Percentiles rank a stretch among this genome's conserved stretches.
phyloP scores from a whole-genome alignment of 2,113 vertebrate species.

The Calidris pugnax region DNA sequence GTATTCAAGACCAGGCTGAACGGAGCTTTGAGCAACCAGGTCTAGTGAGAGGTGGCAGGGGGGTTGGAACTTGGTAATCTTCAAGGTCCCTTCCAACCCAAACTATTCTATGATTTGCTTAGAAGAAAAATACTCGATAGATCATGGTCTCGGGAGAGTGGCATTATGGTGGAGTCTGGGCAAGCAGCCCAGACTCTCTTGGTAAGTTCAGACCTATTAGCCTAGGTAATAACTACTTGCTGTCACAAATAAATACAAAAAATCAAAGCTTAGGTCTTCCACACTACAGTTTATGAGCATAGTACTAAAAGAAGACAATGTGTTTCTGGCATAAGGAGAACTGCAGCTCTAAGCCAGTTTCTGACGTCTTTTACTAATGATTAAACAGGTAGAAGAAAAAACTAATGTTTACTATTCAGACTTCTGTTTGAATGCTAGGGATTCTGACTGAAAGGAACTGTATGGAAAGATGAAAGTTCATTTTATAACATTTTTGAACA shows the following conservation, averaged over 20 bases:
- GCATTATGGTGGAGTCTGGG: neutral
- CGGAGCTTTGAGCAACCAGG: neutral
- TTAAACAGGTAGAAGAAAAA: slow-evolving; percentile 44
- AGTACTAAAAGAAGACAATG: neutral
- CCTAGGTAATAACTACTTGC: neutral
- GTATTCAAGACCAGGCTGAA: neutral
- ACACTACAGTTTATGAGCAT: neutral
- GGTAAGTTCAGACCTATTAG: fast-evolving
- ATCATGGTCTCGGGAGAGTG: fast-evolving
- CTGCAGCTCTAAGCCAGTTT: neutral
- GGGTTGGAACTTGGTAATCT: neutral
- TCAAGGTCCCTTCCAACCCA: neutral
- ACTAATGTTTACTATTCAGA: slow-evolving; percentile 1
- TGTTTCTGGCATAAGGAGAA: neutral
- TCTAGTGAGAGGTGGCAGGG: neutral
- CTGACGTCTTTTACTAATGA: slow-evolving; percentile 31
- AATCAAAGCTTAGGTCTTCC: neutral
- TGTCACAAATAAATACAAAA: neutral
- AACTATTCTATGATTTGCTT: neutral
- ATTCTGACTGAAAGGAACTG: neutral
- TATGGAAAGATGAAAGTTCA: neutral
- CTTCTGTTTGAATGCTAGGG: neutral
- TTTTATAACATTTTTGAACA: neutral
- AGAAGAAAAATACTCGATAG: fast-evolving
- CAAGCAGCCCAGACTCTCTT: fast-evolving